A percentile compares a stretch with the other conserved stretches of the same genome.
Conservation (phyloP, 2,888 invertebrate species). For the Xanthostigma xanthostigma region DNA sequence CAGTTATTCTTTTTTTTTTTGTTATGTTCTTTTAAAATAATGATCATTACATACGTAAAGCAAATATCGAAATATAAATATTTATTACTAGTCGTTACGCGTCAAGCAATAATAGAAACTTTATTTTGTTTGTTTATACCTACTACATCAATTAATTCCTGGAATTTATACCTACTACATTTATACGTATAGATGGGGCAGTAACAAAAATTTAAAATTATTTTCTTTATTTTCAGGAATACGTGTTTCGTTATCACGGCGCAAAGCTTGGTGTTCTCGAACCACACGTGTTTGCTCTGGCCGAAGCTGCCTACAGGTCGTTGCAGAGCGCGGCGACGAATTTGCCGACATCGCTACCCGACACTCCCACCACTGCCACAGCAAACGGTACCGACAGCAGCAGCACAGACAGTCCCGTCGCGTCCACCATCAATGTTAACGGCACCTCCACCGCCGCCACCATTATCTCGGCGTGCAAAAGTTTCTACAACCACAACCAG, state of each 20-base stretch:
- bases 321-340: constrained; percentile 33
- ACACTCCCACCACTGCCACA: neutral
- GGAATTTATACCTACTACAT: too few species aligned
- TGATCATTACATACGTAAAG: too few species aligned
- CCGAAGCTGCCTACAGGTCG: constrained; percentile 75
- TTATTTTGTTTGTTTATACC: too few species aligned
- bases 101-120: too few species aligned
- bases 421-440: neutral
- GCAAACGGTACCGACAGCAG: neutral
- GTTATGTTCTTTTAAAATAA: too few species aligned
- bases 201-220: neutral
- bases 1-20: too few species aligned
- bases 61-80: too few species aligned
- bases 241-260: constrained; percentile 68
- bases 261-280: constrained; percentile 67
- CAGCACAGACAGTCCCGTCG: neutral
- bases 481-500: constrained; percentile 35
- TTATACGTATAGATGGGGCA: too few species aligned
- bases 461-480: constrained; percentile 8
- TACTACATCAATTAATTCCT: too few species aligned
- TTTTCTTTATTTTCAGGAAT: constrained; percentile 42
- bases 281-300: constrained; percentile 82
- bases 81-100: too few species aligned
- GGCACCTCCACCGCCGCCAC: constrained; percentile 13
- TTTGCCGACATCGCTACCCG: constrained; percentile 5